These are phyloP conservation scores for Pangasius sanitwongsei DNA, from an alignment of 2,797 vertebrate genomes.

Conservation along the genomic window DNA sequence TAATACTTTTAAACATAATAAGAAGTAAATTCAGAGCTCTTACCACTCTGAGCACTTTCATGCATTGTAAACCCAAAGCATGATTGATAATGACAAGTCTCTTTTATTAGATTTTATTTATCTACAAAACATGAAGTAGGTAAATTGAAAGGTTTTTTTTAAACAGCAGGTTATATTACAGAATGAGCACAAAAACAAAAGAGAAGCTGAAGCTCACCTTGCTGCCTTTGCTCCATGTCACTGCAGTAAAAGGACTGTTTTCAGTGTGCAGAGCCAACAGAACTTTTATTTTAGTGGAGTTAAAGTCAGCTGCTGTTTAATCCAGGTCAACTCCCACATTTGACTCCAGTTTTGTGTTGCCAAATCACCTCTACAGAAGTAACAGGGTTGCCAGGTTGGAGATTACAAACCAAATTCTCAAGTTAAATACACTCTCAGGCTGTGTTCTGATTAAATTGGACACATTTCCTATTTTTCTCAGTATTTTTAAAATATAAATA, in stretches of 20 bases:
- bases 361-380: slow-evolving; percentile 6
- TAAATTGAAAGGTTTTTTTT: neutral
- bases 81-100: neutral
- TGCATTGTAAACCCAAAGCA: neutral
- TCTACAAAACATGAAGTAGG: neutral
- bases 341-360: slow-evolving; percentile 17
- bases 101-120: neutral
- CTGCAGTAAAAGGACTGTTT: slow-evolving; percentile 18
- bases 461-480: no score
- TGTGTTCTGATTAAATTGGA: no score
- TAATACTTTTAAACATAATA: neutral
- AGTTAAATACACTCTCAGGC: neutral
- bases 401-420: no score
- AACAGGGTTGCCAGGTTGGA: slow-evolving; percentile 17
- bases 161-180: neutral
- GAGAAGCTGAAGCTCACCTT: slow-evolving; percentile 66
- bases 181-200: neutral
- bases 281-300: slow-evolving; percentile 2
- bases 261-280: slow-evolving; percentile 7
- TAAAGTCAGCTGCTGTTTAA: slow-evolving; percentile 25
- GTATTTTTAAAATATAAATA: neutral
- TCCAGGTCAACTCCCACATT: slow-evolving; percentile 37
- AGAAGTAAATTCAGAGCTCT: no score
- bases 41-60: neutral
- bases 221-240: slow-evolving; percentile 75